Evolutionary conservation across 2,797 vertebrate species (phyloP), one percentile per base, ranked within the genome.

Genomic region (Gymnodraco acuticeps): DNA sequence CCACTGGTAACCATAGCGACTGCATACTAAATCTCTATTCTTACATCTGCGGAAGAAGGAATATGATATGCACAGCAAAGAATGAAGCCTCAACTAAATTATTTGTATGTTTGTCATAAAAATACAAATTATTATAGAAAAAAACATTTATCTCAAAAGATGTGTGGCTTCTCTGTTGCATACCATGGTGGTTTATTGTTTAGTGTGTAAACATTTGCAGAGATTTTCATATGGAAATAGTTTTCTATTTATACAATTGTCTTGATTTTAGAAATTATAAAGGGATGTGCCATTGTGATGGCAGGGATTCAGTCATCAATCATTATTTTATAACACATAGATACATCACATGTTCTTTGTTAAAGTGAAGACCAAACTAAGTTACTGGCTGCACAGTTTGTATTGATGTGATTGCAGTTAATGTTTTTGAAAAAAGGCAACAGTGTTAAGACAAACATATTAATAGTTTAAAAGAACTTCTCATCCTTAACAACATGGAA

Each of bases 1-100:
- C 42, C 50, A 75, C 67, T 50, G 64, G 90, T 93, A 78, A 89
- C 89, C 89, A 92, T 90, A 73, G 91, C 78, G 80, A 92, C 90
- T 81, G 78, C 72, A 75, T 62, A 86, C 77, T 85, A 78, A 75
- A 64, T 48, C 54, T 82, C 65, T 75, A 68, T 83, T 81, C 74
- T 78, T 81, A 76, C 80, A 88, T 80, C 65, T 73, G 86, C 68
- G 58, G 75, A 82, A 74, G 74, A 48, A 78, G 70, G 51, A 62
- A 73, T 52, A 80, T 60, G 5, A 82, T 64, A 73, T 82, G 16
- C 75, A 75, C 2, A 1, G 43, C 23, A 64, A 27, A 51, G 6
- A 56, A 79, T 77, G 71, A 59, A 63, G 60, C 64, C 65, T 33
- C 46, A 19, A 4, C 46, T 55, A 12, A 56, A 52, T 10, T 3